Evolutionary conservation across 2,888 invertebrate genomes (phyloP).

Genomic region (Sarcophaga subvicina): DNA sequence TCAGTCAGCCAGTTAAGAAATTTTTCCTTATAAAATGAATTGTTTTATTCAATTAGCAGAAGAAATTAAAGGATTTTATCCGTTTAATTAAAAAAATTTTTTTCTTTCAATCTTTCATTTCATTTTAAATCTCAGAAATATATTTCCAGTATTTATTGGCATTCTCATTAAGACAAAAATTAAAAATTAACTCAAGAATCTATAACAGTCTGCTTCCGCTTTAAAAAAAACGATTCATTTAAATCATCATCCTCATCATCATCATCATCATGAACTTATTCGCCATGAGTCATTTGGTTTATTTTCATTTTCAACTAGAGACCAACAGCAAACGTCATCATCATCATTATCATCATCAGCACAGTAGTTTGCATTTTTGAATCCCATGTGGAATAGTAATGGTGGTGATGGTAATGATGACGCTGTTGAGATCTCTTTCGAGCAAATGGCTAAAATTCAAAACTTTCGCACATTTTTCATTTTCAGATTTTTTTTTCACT

Average conservation of each 20-base stretch:
- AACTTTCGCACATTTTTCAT: slow-evolving; percentile 51
- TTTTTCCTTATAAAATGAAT: too few relatives aligned
- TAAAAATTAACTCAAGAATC: slow-evolving; percentile 12
- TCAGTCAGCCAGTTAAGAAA: too few relatives aligned
- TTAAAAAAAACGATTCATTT: slow-evolving; percentile 26
- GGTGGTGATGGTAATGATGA: slow-evolving; percentile 17
- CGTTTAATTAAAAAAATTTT: too few relatives aligned
- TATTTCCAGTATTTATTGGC: neutral
- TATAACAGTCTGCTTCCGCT: slow-evolving; percentile 51
- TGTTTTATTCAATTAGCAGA: too few relatives aligned
- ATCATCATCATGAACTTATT: neutral
- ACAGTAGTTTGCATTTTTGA: neutral
- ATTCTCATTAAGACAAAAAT: slow-evolving; percentile 10
- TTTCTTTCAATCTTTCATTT: too few relatives aligned
- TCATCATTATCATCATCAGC: neutral
- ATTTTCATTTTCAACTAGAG: neutral
- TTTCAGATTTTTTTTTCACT: slow-evolving; percentile 23
- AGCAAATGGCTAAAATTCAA: slow-evolving; percentile 31
- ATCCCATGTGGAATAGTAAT: neutral
- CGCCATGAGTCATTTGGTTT: slow-evolving; percentile 42
- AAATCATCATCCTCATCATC: slow-evolving; percentile 22
- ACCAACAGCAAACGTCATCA: slow-evolving; percentile 23
- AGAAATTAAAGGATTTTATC: too few relatives aligned
- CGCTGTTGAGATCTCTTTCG: slow-evolving; percentile 28
- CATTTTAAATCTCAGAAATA: neutral